A percentile compares a stretch with the other conserved stretches of the same genome.
Conservation (phyloP, 2,113 vertebrate species). For the Bubo blakistoni region DNA sequence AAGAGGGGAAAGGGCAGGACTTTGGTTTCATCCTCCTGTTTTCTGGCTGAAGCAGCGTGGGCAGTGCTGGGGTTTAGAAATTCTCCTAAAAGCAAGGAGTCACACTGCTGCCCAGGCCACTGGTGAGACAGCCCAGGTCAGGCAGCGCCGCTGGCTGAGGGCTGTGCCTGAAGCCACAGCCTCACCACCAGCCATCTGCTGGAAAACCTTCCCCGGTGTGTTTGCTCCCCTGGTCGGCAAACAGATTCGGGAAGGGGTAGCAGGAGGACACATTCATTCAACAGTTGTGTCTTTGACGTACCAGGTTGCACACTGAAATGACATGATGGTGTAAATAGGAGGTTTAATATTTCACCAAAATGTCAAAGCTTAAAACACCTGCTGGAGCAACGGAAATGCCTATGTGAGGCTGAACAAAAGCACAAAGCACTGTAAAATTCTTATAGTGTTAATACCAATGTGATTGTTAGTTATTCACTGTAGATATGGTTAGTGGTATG, state of each 20-base stretch:
- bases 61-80: neutral
- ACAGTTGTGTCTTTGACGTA: neutral
- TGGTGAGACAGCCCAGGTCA: neutral
- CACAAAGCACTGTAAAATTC: neutral
- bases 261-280: neutral
- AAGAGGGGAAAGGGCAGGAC: neutral
- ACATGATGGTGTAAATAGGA: neutral
- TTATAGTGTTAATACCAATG: neutral
- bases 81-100: neutral
- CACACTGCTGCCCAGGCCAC: neutral
- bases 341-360: slow-evolving; percentile 44
- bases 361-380: neutral
- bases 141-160: neutral
- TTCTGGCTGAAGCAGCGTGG: neutral
- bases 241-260: neutral
- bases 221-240: neutral
- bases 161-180: neutral
- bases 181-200: slow-evolving; percentile 14
- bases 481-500: slow-evolving; percentile 53
- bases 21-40: neutral
- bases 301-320: neutral
- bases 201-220: slow-evolving; percentile 1
- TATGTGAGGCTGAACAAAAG: neutral
- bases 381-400: neutral
- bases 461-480: slow-evolving; percentile 18